phyloP scores from a whole-genome alignment of 1,140 invertebrate species.

The Pogonomyrmex barbatus region DNA sequence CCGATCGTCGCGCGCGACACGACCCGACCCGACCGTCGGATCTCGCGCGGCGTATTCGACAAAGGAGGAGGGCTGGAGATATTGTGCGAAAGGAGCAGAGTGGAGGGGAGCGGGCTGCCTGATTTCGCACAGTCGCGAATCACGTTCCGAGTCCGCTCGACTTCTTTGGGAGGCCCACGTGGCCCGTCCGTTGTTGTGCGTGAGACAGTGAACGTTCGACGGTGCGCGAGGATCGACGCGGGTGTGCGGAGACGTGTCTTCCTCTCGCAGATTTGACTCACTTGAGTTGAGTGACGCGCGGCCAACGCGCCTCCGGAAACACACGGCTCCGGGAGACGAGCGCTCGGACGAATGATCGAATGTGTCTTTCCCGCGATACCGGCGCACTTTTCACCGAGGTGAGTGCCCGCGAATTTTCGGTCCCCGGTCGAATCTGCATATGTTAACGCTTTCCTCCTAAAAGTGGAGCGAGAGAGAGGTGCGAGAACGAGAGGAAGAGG shows the following conservation, averaged over 20 bases:
- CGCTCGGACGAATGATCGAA: not conserved
- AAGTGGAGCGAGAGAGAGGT: no score
- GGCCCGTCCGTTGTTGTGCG: not conserved
- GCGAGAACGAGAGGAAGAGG: no score
- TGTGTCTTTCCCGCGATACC: not conserved
- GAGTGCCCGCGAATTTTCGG: conserved; percentile 13
- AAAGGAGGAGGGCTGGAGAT: not conserved
- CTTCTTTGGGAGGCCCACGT: conserved; percentile 27
- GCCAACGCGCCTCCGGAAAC: not conserved
- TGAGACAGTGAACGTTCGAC: conserved; percentile 15
- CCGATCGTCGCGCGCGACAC: not conserved
- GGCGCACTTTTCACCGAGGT: conserved; percentile 20
- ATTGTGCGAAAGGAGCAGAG: not conserved
- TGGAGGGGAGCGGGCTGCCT: not conserved
- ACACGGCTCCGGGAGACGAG: not conserved
- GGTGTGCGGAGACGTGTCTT: not conserved
- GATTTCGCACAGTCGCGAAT: conserved; percentile 9
- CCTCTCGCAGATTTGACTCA: not conserved
- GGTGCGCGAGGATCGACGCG: conserved; percentile 6
- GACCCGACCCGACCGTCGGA: not conserved
- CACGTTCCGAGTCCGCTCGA: not conserved
- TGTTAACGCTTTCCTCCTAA: not conserved
- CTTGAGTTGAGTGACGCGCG: not conserved
- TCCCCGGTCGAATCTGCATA: not conserved
- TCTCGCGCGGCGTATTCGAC: not conserved